Evolutionary conservation across 1,140 invertebrate genomes (phyloP), one percentile per base, ranked within the genome.

Genomic region (Melitaea cinxia): DNA sequence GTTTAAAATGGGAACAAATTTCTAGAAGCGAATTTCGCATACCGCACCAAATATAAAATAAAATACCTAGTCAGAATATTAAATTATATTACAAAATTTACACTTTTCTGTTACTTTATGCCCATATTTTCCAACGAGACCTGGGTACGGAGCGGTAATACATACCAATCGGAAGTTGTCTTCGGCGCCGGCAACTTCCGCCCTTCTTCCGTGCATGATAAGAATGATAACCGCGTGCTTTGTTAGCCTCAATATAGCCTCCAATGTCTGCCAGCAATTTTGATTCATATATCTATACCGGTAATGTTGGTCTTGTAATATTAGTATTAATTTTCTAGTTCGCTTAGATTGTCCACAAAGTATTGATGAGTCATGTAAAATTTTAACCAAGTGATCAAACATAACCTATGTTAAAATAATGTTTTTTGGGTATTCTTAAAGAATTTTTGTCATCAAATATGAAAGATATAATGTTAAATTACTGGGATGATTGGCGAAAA

Each of bases 61-160:
- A 15, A 45, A 19, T 17, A 6, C 19, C 39, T 6, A 6, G 9
- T 45, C 24, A 26, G 17, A 12, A 14, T 45, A 5, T 10, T 45
- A 15, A 53, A 53, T 30, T 30, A 53, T 28, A 30, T 26, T 23
- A 42, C 17, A 45, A 45, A 45, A 45, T 45, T 17, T 17, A 45
- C 15, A 45, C 39, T 52, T 62, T 28, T 50, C n/a, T 28, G 23
- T 53, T 39, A 24, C 15, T 42, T 45, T 60, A 60, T 30, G 24
- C 26, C 59, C 14, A 30, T 45, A 17, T 62, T 42, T 23, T 26
- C 17, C 50, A 19, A 50, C 30, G 59, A 62, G 23, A 49, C 35
- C 14, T 39, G 59, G 59, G 35, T 54, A 54, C 45, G 50, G 49
- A 62, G 49, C 59, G 24, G 59, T n/a, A 62, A 62, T 52, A 62